Evolutionary conservation across 2,113 vertebrate species (phyloP), one percentile per base, ranked within the genome.

Genomic region (Pimephales promelas): DNA sequence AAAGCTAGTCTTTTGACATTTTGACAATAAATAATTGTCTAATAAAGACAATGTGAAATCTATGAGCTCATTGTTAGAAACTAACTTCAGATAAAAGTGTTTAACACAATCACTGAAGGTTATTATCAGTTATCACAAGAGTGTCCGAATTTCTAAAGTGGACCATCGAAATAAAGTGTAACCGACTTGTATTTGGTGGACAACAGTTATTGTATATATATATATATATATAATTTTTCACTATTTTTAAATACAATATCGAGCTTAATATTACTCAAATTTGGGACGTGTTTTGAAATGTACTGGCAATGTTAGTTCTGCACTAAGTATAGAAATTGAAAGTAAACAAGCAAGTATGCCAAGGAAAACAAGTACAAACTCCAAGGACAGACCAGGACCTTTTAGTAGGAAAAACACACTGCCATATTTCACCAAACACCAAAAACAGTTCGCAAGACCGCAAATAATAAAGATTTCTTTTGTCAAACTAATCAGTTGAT

Each of bases 341-440:
- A 92, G 89, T 85, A 90, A 91, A 90, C 89, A 90, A 85, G 82
- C 82, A 87, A 66, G 86, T 87, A 83, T 89, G 91, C 91, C 92
- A 92, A 92, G 52, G 34, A 80, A 89, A 91, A 92, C 45, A 87
- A 59, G 89, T 61, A 71, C 85, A 83, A 49, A 52, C 49, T 62
- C 28, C 49, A 76, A 66, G 79, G 83, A 80, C 83, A 80, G 76
- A 77, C 64, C 20, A 14, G 75, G 76, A 79, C 43, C 62, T 78
- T 68, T 74, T 31, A n/a, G 22, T 18, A 56, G 16, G 5, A 31
- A 54, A 57, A 22, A 36, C 31, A 49, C 70, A 68, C 57, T 43
- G 45, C 36, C 61, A 18, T 64, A 76, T 45, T 66, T 73, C 13
- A 43, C 73, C 34, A 80, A 26, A 18, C 49, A 70, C 45, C 57